phyloP scores from a whole-genome alignment of 2,113 vertebrate genomes.

The Theristicus caerulescens region DNA sequence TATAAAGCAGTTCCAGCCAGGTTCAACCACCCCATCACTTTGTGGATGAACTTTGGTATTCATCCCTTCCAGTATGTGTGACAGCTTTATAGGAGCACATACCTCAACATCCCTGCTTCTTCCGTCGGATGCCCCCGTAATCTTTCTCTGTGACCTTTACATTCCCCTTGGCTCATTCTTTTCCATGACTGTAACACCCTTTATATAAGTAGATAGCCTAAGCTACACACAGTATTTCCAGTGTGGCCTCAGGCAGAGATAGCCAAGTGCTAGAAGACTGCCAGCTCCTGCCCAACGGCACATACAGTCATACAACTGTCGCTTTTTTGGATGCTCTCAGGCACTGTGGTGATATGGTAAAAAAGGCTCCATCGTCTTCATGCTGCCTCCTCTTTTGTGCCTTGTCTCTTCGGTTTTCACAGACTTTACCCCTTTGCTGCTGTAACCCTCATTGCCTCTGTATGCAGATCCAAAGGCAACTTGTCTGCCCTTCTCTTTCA shows the following conservation, averaged over 20 bases:
- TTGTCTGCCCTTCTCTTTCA: not conserved
- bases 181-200: not conserved
- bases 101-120: not conserved
- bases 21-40: not conserved
- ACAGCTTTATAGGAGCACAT: not conserved
- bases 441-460: not conserved
- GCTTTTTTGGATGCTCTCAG: not conserved
- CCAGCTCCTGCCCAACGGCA: not conserved
- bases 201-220: not conserved
- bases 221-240: not conserved
- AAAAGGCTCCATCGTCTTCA: not conserved
- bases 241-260: not conserved
- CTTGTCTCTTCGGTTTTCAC: not conserved
- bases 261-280: not conserved
- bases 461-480: not conserved
- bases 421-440: not conserved
- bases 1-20: not conserved
- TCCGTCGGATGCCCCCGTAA: not conserved
- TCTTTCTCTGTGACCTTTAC: slow-evolving; percentile 2
- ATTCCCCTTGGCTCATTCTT: not conserved
- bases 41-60: not conserved
- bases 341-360: not conserved
- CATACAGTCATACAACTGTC: not conserved
- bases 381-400: not conserved
- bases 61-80: rapidly evolving